phyloP scores from a whole-genome alignment of 2,113 vertebrate species.

The Paracanthobrama guichenoti region DNA sequence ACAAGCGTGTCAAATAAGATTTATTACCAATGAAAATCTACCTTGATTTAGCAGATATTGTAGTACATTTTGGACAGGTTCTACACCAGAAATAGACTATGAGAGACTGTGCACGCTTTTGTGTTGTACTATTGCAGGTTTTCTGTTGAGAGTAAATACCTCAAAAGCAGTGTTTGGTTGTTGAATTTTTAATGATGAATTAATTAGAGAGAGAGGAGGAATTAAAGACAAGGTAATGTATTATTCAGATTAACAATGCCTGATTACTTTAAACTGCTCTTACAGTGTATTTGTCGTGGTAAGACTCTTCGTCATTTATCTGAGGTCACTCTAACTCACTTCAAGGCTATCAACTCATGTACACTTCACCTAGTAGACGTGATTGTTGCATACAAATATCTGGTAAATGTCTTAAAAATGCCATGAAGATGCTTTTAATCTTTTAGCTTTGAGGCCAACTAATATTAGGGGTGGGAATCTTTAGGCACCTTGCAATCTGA shows the following conservation, averaged over 20 bases:
- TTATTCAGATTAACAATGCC: conserved; percentile 27
- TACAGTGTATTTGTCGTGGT: neutral
- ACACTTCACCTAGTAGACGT: neutral
- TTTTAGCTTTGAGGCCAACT: neutral
- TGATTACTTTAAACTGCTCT: neutral
- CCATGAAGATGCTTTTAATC: neutral
- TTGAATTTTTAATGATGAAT: conserved; percentile 20
- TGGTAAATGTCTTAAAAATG: neutral
- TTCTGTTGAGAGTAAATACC: neutral
- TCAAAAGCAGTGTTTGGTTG: neutral
- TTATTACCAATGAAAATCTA: no score
- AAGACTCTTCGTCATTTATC: neutral
- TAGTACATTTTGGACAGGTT: neutral
- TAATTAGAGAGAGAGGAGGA: conserved; percentile 16
- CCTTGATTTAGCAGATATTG: no score
- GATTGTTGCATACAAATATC: neutral
- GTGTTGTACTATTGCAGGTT: neutral
- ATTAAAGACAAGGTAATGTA: neutral
- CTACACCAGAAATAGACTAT: neutral
- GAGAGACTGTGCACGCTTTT: neutral
- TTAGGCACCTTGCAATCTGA: no score
- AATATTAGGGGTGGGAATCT: neutral
- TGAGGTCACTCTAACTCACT: neutral
- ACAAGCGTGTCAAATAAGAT: no score
- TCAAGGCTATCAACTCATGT: neutral